Evolutionary conservation across 2,113 vertebrate species (phyloP).

Genomic region (Nematolebias whitei): DNA sequence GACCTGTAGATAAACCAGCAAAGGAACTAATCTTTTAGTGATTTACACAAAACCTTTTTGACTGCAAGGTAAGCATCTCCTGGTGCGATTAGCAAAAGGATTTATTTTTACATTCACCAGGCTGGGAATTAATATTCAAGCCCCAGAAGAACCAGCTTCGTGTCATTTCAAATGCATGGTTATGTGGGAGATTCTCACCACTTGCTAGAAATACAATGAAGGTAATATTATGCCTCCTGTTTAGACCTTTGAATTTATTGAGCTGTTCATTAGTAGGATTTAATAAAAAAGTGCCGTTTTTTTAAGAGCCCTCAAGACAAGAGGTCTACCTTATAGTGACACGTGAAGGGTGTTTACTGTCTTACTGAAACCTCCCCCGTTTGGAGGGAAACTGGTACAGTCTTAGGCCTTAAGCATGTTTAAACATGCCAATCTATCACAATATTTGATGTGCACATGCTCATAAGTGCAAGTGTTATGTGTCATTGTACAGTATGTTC

Average conservation of each 20-base stretch:
- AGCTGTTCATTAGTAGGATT: constrained; percentile 44
- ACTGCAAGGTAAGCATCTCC: constrained; percentile 71
- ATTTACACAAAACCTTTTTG: constrained; percentile 82
- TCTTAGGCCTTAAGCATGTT: too few species aligned
- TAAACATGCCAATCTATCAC: too few species aligned
- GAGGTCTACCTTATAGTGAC: too few species aligned
- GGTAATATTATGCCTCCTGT: constrained; percentile 60
- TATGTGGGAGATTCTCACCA: constrained; percentile 66
- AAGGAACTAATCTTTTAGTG: constrained; percentile 80
- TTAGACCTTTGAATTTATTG: constrained; percentile 53
- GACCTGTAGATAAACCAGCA: constrained; percentile 74
- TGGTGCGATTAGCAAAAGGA: constrained; percentile 76
- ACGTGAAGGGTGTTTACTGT: too few species aligned
- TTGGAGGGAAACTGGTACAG: too few species aligned
- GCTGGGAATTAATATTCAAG: constrained; percentile 82
- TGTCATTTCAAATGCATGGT: constrained; percentile 74
- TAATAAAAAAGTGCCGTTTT: constrained; percentile 38
- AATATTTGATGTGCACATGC: too few species aligned
- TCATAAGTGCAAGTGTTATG: too few species aligned
- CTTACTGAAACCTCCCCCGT: too few species aligned
- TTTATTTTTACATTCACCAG: constrained; percentile 80
- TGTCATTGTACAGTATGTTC: too few species aligned
- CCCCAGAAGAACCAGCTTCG: constrained; percentile 66
- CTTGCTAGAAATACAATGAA: constrained; percentile 32
- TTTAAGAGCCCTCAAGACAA: neutral